Evolutionary conservation across 1,140 invertebrate species (phyloP).

Genomic region (Ceratitis capitata): DNA sequence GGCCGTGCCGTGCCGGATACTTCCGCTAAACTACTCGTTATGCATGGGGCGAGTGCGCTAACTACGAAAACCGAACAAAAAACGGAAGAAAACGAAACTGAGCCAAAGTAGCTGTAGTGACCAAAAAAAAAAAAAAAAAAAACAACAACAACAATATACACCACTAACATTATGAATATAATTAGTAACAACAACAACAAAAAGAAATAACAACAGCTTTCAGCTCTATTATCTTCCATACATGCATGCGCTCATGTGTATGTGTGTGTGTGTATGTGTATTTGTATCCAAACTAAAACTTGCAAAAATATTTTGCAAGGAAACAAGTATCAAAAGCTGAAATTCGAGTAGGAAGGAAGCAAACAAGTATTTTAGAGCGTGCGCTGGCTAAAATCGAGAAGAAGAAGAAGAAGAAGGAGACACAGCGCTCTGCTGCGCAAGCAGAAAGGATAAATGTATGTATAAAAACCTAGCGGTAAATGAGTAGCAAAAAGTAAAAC

Average conservation of each 20-base stretch:
- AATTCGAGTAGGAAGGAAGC: constrained; percentile 31
- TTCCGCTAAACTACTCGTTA: constrained; percentile 26
- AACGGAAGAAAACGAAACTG: neutral
- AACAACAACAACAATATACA: neutral
- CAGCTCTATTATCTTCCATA: neutral
- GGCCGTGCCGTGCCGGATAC: constrained; percentile 20
- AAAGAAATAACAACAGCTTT: neutral
- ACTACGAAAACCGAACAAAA: neutral
- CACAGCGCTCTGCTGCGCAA: too few relatives aligned
- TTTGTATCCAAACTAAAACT: neutral
- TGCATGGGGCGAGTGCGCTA: too few relatives aligned
- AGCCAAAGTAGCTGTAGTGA: neutral
- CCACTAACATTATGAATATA: neutral
- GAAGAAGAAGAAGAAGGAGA: neutral
- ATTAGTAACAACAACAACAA: constrained; percentile 15
- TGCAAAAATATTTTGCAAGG: constrained; percentile 20
- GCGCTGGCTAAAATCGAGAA: neutral
- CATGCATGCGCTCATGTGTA: too few relatives aligned
- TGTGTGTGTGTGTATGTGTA: neutral
- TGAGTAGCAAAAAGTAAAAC: neutral
- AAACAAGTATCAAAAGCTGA: neutral
- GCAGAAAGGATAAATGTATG: too few relatives aligned
- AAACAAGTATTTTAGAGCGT: neutral
- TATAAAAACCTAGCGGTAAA: constrained; percentile 18
- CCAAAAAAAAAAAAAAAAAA: neutral